Percentiles rank a stretch among this genome's conserved stretches.
These are phyloP conservation scores for Coracopsis vasa DNA, from an alignment of 2,113 vertebrate genomes.

Conservation along the genomic window DNA sequence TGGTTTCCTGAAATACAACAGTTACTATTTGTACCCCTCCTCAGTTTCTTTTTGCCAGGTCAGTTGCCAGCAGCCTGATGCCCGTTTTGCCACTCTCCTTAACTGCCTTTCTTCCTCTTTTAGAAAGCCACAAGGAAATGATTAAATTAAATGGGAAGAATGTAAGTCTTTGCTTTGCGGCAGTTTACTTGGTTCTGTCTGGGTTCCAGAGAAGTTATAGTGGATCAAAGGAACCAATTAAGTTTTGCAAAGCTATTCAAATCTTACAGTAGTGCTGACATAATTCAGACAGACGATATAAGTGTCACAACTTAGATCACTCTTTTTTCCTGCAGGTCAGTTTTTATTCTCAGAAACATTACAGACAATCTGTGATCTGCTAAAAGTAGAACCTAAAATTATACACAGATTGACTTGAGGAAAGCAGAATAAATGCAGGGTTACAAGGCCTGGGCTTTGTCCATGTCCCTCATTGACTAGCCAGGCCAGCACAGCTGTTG, in stretches of 20 bases:
- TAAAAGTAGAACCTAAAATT: conserved; percentile 12
- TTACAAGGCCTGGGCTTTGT: not conserved
- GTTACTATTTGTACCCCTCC: not conserved
- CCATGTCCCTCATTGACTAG: not conserved
- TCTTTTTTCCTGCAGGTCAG: not conserved
- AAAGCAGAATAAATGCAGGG: not conserved
- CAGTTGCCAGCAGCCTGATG: not conserved
- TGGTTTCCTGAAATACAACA: not conserved
- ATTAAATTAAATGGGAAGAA: not conserved
- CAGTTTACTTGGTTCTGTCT: not conserved
- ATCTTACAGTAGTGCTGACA: not conserved
- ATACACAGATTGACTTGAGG: not conserved
- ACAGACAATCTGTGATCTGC: not conserved
- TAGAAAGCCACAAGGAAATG: not conserved
- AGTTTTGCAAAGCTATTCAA: conserved; percentile 11
- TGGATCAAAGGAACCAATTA: conserved; percentile 7
- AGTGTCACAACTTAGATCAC: not conserved
- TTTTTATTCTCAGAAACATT: not conserved
- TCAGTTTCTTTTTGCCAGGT: not conserved
- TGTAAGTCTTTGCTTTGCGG: not conserved
- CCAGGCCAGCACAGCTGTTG: not conserved
- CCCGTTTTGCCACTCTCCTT: not conserved
- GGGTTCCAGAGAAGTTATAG: not conserved
- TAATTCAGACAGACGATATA: not conserved
- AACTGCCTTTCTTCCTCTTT: not conserved